Base-by-base conservation (phyloP, 2,888 invertebrate genomes). In the Drosophila birchii region DNA sequence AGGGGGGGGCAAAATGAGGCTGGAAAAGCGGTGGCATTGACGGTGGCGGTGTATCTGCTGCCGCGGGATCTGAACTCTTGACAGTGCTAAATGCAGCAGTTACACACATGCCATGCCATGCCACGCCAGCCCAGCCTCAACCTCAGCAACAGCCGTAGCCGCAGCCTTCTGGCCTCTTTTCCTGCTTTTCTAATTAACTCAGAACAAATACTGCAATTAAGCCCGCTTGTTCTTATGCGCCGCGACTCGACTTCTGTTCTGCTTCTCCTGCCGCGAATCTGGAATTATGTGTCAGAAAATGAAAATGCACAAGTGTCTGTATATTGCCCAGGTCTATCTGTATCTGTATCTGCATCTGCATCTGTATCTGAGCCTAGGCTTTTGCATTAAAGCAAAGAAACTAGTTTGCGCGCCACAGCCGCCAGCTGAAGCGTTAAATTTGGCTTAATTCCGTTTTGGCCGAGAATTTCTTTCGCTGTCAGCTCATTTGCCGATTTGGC, bases 241-340 rank as follows among this genome's bases (percentile, higher is more conserved):
- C 29, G 43, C 51, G 60, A 11, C 23, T 36, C 29, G 57, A 51
- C 51, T 58, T 58, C 69, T 51, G 53, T 55, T 43, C 70, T 62
- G 64, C 74, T 79, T 78, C 60, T 18, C 23, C 75, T 76, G 78
- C 75, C 84, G 77, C 78, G 80, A 85, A 89, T 86, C 83, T 89
- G 81, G 89, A 89, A 88, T 89, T 87, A 87, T 88, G 89, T 89
- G 89, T 86, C 89, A 89, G 89, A 86, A 87, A 87, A 88, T 81
- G 82, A 88, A 88, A 89, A 84, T 83, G 76, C 76, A 79, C 79
- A 73, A 71, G 79, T 80, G 75, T 6, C 39, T 14, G 39, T 29
- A 18, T 34, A 26, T 62, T 67, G 23, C 57, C 32, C 39, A 6
- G 63, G 18, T 59, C 12, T 36, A 16, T 62, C 12, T 66, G 26